These are phyloP conservation scores for Hypotaenidia philippensis DNA, from an alignment of 2,797 vertebrate genomes.

Conservation along the genomic window DNA sequence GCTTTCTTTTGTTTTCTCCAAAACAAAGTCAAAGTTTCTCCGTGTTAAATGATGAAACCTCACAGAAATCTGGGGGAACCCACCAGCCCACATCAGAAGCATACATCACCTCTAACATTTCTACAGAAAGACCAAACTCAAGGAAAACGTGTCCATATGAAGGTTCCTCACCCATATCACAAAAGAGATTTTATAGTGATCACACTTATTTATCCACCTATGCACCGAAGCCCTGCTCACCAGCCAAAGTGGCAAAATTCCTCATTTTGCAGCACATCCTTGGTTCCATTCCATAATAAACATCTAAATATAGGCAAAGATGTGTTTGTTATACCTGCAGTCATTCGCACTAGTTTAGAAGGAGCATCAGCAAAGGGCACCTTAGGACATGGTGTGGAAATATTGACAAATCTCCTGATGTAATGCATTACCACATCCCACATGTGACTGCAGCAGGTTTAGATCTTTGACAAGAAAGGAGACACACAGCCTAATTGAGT, in stretches of 20 bases:
- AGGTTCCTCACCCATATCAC: neutral
- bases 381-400: neutral
- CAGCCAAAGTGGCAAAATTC: neutral
- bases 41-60: neutral
- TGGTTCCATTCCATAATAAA: neutral
- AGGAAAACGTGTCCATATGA: neutral
- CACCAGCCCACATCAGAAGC: neutral
- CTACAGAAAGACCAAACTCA: neutral
- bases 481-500: slow-evolving; percentile 43
- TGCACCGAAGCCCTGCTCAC: neutral
- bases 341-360: neutral
- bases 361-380: neutral
- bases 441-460: neutral
- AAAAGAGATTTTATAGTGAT: neutral
- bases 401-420: slow-evolving; percentile 31
- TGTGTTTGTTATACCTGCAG: neutral
- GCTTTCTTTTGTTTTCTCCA: neutral
- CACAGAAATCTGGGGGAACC: neutral
- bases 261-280: neutral
- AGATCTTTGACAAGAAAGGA: neutral
- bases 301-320: neutral
- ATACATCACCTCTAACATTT: neutral
- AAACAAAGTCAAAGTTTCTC: neutral
- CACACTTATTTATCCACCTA: neutral
- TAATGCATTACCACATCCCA: slow-evolving; percentile 27